Percentiles rank a stretch among this genome's conserved stretches.
These are phyloP conservation scores for Eriosoma lanigerum DNA, from an alignment of 1,140 invertebrate genomes.

Conservation along the genomic window DNA sequence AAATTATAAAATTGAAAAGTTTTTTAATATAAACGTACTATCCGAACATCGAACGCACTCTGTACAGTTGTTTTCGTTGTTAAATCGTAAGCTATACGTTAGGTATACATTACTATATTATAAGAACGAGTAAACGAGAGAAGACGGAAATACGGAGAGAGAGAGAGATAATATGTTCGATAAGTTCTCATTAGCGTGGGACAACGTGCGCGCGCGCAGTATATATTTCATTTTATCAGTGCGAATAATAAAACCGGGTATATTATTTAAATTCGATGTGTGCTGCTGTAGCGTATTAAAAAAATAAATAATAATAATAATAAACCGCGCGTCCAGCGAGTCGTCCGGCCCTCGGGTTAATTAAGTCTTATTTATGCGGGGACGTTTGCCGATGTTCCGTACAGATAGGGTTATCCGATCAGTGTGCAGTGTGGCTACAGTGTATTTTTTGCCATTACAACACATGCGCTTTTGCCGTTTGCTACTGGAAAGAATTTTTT, in stretches of 20 bases:
- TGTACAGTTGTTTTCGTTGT: no score
- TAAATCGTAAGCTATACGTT: no score
- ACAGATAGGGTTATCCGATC: constrained; percentile 48
- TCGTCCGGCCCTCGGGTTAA: constrained; percentile 35
- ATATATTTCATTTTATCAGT: constrained; percentile 47
- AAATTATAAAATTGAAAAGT: no score
- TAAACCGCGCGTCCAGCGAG: not conserved
- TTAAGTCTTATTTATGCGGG: constrained; percentile 51
- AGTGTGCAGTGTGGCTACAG: not conserved
- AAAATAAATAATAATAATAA: constrained; percentile 6
- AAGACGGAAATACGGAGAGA: not conserved
- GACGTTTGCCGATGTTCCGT: constrained; percentile 48
- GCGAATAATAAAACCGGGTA: constrained; percentile 49
- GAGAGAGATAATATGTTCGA: not conserved
- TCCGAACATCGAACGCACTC: no score
- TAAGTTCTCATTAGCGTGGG: constrained; percentile 48
- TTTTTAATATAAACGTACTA: no score
- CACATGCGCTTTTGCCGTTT: constrained; percentile 5
- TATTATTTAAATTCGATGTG: constrained; percentile 50
- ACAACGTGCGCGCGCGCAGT: constrained; percentile 15
- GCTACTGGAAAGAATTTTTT: constrained; percentile 42
- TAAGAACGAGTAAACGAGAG: not conserved
- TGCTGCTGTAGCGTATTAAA: not conserved
- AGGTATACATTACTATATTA: no score
- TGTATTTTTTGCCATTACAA: constrained; percentile 45